phyloP scores from a whole-genome alignment of 1,140 invertebrate genomes.

The Sesamia nonagrioides region DNA sequence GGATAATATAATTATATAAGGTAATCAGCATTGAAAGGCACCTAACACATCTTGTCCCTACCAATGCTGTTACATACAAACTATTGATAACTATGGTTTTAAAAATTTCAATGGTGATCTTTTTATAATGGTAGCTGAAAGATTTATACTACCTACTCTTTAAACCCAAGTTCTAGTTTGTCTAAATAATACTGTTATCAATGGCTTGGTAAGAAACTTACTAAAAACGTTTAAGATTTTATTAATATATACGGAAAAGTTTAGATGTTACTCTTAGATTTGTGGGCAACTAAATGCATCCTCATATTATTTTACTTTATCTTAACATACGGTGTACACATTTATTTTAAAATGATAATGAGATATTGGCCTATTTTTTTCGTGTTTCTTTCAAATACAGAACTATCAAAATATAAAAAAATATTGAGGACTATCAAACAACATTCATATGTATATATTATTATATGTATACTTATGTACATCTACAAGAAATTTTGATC shows the following conservation, averaged over 20 bases:
- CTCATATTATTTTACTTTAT: slow-evolving; percentile 72
- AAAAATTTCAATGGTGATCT: slow-evolving; percentile 69
- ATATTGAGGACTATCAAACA: slow-evolving; percentile 88
- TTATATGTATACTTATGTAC: slow-evolving; percentile 81
- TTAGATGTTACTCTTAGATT: slow-evolving; percentile 71
- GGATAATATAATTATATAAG: slow-evolving; percentile 66
- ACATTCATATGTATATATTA: slow-evolving; percentile 86
- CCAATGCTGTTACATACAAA: slow-evolving; percentile 71
- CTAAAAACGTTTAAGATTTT: slow-evolving; percentile 70
- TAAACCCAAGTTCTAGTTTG: slow-evolving; percentile 83
- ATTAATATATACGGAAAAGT: slow-evolving; percentile 73
- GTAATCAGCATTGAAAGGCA: slow-evolving; percentile 66
- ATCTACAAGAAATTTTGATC: slow-evolving; percentile 86
- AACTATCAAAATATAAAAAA: slow-evolving; percentile 89
- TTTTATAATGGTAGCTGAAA: slow-evolving; percentile 77
- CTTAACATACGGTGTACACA: slow-evolving; percentile 82
- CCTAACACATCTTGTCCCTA: slow-evolving; percentile 54
- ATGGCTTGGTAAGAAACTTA: slow-evolving; percentile 86
- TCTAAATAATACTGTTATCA: slow-evolving; percentile 88
- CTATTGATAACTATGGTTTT: slow-evolving; percentile 80
- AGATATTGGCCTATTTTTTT: slow-evolving; percentile 85
- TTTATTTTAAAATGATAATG: slow-evolving; percentile 83
- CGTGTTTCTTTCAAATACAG: slow-evolving; percentile 85
- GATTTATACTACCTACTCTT: slow-evolving; percentile 81
- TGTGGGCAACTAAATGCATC: slow-evolving; percentile 85